Base-by-base conservation (phyloP, 2,113 vertebrate species). In the Cottus gobio region DNA sequence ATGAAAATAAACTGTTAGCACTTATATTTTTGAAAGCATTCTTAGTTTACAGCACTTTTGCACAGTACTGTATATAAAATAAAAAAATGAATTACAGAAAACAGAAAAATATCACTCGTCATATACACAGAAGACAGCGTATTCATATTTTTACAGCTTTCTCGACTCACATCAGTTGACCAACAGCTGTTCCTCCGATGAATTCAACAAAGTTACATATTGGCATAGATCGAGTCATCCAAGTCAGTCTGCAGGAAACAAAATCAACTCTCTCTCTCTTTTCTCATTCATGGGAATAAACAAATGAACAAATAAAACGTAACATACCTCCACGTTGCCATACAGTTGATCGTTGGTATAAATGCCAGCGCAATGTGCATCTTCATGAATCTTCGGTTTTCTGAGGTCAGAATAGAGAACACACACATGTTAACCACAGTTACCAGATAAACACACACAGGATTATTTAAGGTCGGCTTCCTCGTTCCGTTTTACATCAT, bases 181-280 rank as follows among this genome's bases (percentile, higher is more conserved):
- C 20, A 36, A 37, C 37, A 30, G 62, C 54, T 11, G 1, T n/a
- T 39, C 44, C 62, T 44, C 26, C 42, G 30, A 18, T 37, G 18
- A 62, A 34, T 30, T 44, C 39, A 39, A 4, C 5, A 2, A 6
- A 28, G 61, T 80, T 76, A 88, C 42, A 85, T 0, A 13, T 93
- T 93, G 46, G 60, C 85, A 0, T 93, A 93, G 42, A 92, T 36
- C 4, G 77, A 52, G 2, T 90, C 87, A 60, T 85, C 62, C 7
- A 4, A 54, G 18, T 61, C 37, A 4, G 0, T 46, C 92, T 92
- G 80, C 42, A 48, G 62, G 36, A 77, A 81, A 79, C 11, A 50
- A 65, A 7, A 65, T 44, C 0, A 54, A 36, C 8, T 80, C 8
- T 50, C 0, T 50, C 0, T 71, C 0, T 22, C 1, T 57, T 62